Conservation (phyloP, 1,140 invertebrate genomes). For the Holotrichia oblita region DNA sequence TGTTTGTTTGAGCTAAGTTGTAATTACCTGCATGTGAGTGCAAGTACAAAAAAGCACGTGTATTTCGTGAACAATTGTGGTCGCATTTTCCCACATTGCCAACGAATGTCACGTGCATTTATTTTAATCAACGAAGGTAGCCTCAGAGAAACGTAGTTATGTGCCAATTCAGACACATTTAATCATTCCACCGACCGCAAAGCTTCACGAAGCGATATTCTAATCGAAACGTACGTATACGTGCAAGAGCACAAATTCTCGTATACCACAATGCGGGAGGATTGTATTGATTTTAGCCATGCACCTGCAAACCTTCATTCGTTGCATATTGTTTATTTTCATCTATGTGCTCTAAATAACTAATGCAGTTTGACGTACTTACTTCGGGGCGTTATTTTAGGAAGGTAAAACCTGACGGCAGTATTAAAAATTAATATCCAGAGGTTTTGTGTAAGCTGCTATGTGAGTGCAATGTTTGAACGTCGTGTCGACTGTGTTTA, state of each 20-base stretch:
- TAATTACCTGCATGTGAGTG: too few species aligned
- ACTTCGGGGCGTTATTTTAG: not conserved
- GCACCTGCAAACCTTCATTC: not conserved
- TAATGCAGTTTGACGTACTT: not conserved
- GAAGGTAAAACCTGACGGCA: not conserved
- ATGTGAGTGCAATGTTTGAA: too few species aligned
- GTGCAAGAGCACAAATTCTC: not conserved
- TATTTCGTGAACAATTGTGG: too few species aligned
- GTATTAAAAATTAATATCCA: constrained; percentile 7
- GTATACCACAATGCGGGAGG: not conserved
- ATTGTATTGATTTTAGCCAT: not conserved
- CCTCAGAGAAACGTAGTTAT: not conserved
- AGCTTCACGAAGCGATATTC: not conserved
- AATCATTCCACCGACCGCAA: not conserved
- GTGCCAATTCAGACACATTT: not conserved
- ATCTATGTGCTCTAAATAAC: not conserved
- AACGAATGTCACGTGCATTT: not conserved
- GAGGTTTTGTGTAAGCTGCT: not conserved
- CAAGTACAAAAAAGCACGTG: too few species aligned
- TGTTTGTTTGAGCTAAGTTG: too few species aligned
- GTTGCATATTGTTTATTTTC: constrained; percentile 13
- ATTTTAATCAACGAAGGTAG: constrained; percentile 1
- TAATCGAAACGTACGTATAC: not conserved
- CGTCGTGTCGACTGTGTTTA: too few species aligned
- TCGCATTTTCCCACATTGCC: not conserved